Evolutionary conservation across 2,113 vertebrate genomes (phyloP), one percentile per base, ranked within the genome.

Genomic region (Rhinichthys klamathensis): DNA sequence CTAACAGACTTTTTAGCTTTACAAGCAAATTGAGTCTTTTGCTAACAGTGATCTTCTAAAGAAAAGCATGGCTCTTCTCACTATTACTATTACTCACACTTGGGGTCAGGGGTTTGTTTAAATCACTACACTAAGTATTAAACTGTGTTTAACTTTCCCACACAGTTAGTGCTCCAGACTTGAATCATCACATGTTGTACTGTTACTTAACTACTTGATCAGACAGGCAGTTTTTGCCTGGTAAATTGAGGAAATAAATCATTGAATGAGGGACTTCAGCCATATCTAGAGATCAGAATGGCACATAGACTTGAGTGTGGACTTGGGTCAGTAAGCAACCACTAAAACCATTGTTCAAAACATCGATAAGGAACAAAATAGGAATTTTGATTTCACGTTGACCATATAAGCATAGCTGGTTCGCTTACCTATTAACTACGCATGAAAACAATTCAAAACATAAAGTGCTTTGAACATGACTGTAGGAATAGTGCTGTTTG

Each of bases 1-100:
- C 49, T 46, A 58, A 82, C 77, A 86, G 44, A n/a, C 76, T 25
- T 58, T 41, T 54, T 74, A 41, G 70, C 27, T 65, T 60, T 75
- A 65, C 46, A 80, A 44, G 77, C 25, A 81, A 70, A 69, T 25
- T 54, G 41, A 25, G n/a, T 46, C 18, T 63, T 25, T 65, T 25
- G 35, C 18, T 21, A 75, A 72, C 69, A 75, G 32, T 38, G 38
- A 73, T 58, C 67, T 74, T 58, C 38, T 41, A 73, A 46, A 73
- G 38, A 73, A 74, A 74, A 74, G 41, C 2, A 2, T 72, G 21
- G 32, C 41, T n/a, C 67, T 11, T 10, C 23, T 73, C 41, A 46
- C 70, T 13, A 2, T 46, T 25, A 46, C 70, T 46, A 25, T n/a
- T 70, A 10, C 21, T 41, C 35, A 70, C 38, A 70, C 67, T 70